phyloP scores from a whole-genome alignment of 2,888 invertebrate species.

The Lepeophtheirus nordmannii region DNA sequence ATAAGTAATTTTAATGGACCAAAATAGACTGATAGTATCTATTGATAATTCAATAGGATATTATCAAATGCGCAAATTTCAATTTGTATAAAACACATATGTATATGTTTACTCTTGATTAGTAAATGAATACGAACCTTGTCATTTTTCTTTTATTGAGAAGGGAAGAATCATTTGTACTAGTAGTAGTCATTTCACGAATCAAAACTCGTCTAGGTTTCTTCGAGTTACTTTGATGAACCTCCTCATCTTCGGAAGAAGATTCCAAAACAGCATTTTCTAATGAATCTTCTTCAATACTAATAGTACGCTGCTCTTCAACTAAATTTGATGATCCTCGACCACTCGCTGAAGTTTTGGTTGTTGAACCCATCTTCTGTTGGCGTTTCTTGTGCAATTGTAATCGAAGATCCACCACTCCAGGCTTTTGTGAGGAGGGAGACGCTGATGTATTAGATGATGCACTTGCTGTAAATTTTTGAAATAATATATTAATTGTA shows the following conservation, averaged over 20 bases:
- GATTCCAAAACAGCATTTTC: not conserved
- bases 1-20: no score
- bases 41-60: no score
- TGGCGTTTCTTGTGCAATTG: constrained; percentile 2
- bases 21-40: no score
- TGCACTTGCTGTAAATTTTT: not conserved
- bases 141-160: not conserved
- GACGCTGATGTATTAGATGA: not conserved
- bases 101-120: no score
- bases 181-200: not conserved
- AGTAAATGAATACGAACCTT: no score
- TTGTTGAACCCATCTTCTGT: not conserved
- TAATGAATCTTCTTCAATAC: not conserved
- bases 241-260: not conserved
- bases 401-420: not conserved
- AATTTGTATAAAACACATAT: no score
- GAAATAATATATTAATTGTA: no score
- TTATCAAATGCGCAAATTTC: no score
- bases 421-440: not conserved
- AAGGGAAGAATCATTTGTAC: not conserved
- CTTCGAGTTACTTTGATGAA: not conserved
- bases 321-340: not conserved
- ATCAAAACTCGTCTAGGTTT: not conserved
- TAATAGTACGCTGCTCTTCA: not conserved
- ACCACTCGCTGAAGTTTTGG: not conserved